Conservation (phyloP, 2,113 vertebrate genomes). For the Nycticebus coucang region DNA sequence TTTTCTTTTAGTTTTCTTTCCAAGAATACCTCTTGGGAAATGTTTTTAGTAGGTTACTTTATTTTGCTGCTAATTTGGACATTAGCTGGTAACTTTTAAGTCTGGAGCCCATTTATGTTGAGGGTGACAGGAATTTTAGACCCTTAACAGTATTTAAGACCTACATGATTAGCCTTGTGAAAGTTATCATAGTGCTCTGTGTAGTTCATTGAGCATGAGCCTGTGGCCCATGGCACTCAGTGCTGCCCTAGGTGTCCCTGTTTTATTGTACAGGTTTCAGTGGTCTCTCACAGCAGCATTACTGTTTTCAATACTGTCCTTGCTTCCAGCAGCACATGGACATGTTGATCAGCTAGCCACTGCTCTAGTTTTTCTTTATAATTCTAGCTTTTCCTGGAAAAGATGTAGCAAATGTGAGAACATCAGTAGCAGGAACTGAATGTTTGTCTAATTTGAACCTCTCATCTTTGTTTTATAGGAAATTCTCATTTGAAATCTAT, state of each 20-base stretch:
- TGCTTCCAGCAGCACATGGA: neutral
- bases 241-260: rapidly evolving
- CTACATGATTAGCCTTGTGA: neutral
- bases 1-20: neutral
- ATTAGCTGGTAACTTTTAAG: neutral
- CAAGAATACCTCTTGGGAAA: constrained; percentile 36
- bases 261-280: rapidly evolving
- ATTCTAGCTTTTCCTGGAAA: constrained; percentile 65
- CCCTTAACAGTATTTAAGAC: neutral
- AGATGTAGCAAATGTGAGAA: neutral
- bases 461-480: neutral
- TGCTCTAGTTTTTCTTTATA: neutral
- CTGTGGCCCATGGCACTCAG: neutral
- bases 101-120: neutral
- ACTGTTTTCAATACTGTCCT: neutral
- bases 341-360: rapidly evolving
- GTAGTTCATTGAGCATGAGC: neutral
- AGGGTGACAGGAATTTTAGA: neutral
- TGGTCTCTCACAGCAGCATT: neutral
- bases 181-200: neutral
- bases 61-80: constrained; percentile 54
- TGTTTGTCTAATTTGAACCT: neutral
- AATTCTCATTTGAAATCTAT: neutral
- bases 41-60: constrained; percentile 29
- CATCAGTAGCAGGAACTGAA: neutral